These are phyloP conservation scores for Hypotaenidia okinawae DNA, from an alignment of 2,797 vertebrate genomes.

Conservation along the genomic window DNA sequence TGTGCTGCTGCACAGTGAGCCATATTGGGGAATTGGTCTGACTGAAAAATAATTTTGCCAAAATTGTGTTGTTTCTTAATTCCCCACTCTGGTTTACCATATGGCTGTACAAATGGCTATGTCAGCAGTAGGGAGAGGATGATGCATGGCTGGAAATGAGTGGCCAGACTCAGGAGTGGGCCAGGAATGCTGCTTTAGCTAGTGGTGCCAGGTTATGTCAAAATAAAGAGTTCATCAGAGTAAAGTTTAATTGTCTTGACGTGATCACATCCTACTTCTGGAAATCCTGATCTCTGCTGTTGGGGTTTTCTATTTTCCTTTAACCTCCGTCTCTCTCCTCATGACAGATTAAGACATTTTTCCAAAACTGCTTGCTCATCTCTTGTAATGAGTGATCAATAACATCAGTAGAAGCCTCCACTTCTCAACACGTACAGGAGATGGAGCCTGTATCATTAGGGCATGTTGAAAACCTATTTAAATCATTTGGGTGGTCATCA, in stretches of 20 bases:
- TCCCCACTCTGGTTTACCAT: conserved; percentile 51
- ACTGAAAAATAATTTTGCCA: conserved; percentile 33
- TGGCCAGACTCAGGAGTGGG: conserved; percentile 20
- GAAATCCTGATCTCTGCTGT: not conserved
- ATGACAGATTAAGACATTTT: not conserved
- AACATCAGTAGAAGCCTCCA: not conserved
- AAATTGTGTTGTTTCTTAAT: conserved; percentile 11
- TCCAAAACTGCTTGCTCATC: not conserved
- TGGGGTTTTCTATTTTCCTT: not conserved
- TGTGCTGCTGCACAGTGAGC: not conserved
- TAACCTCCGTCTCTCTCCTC: not conserved
- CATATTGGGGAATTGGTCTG: not conserved
- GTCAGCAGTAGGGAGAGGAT: conserved; percentile 57
- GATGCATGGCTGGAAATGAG: conserved; percentile 40
- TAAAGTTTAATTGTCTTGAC: not conserved
- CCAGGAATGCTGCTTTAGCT: not conserved
- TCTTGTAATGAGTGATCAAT: not conserved
- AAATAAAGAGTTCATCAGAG: not conserved
- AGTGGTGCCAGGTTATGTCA: not conserved
- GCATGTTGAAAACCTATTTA: not conserved
- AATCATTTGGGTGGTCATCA: not conserved
- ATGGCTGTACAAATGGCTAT: conserved; percentile 57
- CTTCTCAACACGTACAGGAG: not conserved
- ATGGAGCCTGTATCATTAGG: not conserved
- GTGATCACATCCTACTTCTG: not conserved